Base-by-base conservation (phyloP, 2,888 invertebrate species). In the Acanthococcus lagerstroemiae region DNA sequence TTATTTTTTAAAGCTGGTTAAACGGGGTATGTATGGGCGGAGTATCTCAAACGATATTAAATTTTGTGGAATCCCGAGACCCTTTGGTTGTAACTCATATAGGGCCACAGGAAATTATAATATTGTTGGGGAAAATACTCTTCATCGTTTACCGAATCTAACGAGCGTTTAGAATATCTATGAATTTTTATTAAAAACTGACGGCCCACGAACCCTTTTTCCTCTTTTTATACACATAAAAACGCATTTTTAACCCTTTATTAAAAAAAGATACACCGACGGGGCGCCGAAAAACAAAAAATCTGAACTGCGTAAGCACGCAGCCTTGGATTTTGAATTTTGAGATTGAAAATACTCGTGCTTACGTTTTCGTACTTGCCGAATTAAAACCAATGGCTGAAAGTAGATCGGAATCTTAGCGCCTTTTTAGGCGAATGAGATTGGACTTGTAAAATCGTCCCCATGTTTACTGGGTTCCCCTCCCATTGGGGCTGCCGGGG, bases 21-120 rank as follows among this genome's bases (percentile, higher is more conserved):
- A n/a, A n/a, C n/a, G 46, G 4, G 46, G 45, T 30, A 60, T 50
- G 60, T 46, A 60, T 60, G 60, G 60, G 60, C 60, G 60, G 63
- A 63, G 63, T 63, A 54, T 54, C 60, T 63, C 52, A 63, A 63
- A 54, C 63, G 63, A 63, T 63, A 63, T 63, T 63, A 54, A 63
- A 63, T 63, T 63, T 52, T 63, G 63, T 54, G 63, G 63, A 63
- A 63, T 63, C 44, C 50, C 46, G 60, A 48, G 60, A 60, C 60
- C 60, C 48, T 60, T 60, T 60, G 60, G 48, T 46, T 60, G 60
- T 26, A 60, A 60, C 25, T 60, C 48, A 60, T 26, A 48, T n/a
- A 60, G 60, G 60, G 60, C 60, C 60, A 60, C 60, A 60, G 60
- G 60, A 60, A 60, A 60, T 60, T 60, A 60, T 60, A 60, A 60